These are phyloP conservation scores for Caenorhabditis afra DNA, from an alignment of 2,888 invertebrate species.

Conservation along the genomic window DNA sequence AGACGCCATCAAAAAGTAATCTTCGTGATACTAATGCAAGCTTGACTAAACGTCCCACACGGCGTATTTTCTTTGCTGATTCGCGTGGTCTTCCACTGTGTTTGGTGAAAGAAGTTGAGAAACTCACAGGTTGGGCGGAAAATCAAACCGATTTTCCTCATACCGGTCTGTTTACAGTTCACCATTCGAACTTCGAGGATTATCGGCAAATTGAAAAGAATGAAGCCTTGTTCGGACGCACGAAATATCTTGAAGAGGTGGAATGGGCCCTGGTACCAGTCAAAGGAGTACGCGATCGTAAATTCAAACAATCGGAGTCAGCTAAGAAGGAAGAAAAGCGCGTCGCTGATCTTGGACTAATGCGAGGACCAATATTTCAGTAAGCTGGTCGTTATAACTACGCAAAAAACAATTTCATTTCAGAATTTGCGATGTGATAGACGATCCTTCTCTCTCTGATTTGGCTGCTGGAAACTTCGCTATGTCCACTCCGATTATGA, in stretches of 20 bases:
- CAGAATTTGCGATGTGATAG: conserved; percentile 10
- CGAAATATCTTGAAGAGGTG: conserved; percentile 1
- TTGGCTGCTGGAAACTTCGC: conserved; percentile 6
- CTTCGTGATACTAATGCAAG: too few species aligned
- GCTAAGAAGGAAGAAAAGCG: conserved; percentile 21
- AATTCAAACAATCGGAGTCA: conserved; percentile 7
- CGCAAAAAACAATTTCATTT: neutral
- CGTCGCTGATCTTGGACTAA: conserved; percentile 16
- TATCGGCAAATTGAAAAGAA: conserved; percentile 29
- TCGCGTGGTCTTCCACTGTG: conserved; percentile 4
- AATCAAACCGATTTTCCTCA: neutral
- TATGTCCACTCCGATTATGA: neutral
- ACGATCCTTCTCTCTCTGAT: conserved; percentile 13
- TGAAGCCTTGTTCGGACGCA: conserved; percentile 4
- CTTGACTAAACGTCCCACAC: neutral
- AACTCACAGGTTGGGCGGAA: conserved; percentile 17
- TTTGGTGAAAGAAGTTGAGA: conserved; percentile 33
- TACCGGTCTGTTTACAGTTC: conserved; percentile 24
- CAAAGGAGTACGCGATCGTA: neutral
- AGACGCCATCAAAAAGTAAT: conserved; percentile 16
- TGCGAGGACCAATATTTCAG: conserved; percentile 42
- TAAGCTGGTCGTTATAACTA: conserved; percentile 2
- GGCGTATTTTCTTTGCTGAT: conserved; percentile 29
- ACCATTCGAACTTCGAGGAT: conserved; percentile 25
- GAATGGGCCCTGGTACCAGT: conserved; percentile 13